Evolutionary conservation across 2,113 vertebrate genomes (phyloP).

Genomic region (Mustela nigripes): DNA sequence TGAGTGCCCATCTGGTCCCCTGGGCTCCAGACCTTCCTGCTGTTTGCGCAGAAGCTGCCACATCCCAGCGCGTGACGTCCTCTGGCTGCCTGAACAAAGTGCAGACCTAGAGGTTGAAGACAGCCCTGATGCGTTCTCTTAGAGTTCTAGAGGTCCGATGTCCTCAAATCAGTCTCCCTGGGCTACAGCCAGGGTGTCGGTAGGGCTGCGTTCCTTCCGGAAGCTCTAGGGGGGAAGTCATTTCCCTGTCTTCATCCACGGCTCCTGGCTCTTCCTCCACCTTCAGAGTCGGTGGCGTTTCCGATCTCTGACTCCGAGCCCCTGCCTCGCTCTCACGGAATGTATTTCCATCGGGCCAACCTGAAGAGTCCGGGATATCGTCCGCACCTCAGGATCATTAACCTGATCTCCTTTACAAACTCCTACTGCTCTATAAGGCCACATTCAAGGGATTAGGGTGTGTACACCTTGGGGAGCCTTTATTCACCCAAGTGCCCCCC

Average conservation of each 20-base stretch:
- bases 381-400: too few species aligned
- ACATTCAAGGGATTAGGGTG: neutral
- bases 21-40: neutral
- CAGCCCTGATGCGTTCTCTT: too few species aligned
- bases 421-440: too few species aligned
- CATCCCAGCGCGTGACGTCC: accelerated
- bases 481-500: neutral
- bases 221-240: neutral
- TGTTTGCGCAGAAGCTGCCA: too few species aligned
- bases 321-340: accelerated
- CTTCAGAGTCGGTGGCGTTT: accelerated
- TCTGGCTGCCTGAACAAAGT: accelerated
- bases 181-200: neutral
- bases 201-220: neutral
- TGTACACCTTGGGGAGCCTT: too few species aligned
- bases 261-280: neutral
- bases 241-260: neutral
- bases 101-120: neutral
- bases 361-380: neutral
- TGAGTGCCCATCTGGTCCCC: neutral
- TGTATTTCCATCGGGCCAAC: neutral
- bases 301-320: neutral
- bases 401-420: neutral
- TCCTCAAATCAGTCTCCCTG: too few species aligned
- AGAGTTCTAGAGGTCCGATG: accelerated